Percentiles rank a stretch among this genome's conserved stretches.
Conservation (phyloP, 2,888 invertebrate species). For the Meandrusa payeni region DNA sequence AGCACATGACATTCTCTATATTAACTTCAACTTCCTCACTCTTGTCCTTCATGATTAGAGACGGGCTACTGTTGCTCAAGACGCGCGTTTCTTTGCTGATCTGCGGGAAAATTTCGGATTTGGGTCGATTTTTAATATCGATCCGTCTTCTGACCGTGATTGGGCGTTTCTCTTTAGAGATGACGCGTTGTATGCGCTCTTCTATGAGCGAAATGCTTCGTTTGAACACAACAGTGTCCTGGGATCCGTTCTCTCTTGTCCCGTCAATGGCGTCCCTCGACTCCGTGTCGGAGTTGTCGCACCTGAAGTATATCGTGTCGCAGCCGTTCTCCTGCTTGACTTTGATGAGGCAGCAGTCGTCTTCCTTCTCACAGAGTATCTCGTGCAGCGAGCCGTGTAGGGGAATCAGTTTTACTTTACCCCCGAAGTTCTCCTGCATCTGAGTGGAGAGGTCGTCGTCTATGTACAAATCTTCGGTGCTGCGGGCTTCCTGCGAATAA, state of each 20-base stretch:
- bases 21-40: constrained; percentile 61
- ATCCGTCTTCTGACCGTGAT: constrained; percentile 37
- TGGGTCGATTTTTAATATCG: constrained; percentile 34
- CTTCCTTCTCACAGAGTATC: constrained; percentile 67
- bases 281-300: constrained; percentile 65
- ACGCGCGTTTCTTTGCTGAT: constrained; percentile 45
- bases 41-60: constrained; percentile 41
- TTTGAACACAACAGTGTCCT: constrained; percentile 66
- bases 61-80: constrained; percentile 62
- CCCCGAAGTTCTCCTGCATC: constrained; percentile 71
- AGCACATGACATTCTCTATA: constrained; percentile 63
- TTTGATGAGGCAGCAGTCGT: constrained; percentile 65
- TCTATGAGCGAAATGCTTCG: constrained; percentile 67
- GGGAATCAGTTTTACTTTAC: constrained; percentile 64
- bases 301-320: constrained; percentile 65
- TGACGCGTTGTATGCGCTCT: constrained; percentile 60
- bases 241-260: constrained; percentile 29
- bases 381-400: constrained; percentile 72
- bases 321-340: constrained; percentile 71
- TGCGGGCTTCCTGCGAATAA: constrained; percentile 65
- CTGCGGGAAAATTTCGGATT: constrained; percentile 42
- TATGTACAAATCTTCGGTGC: constrained; percentile 79
- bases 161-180: constrained; percentile 52
- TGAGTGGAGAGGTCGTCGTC: constrained; percentile 76
- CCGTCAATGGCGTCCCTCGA: constrained; percentile 59